Evolutionary conservation across 1,140 invertebrate species (phyloP).

Genomic region (Contarinia nasturtii): DNA sequence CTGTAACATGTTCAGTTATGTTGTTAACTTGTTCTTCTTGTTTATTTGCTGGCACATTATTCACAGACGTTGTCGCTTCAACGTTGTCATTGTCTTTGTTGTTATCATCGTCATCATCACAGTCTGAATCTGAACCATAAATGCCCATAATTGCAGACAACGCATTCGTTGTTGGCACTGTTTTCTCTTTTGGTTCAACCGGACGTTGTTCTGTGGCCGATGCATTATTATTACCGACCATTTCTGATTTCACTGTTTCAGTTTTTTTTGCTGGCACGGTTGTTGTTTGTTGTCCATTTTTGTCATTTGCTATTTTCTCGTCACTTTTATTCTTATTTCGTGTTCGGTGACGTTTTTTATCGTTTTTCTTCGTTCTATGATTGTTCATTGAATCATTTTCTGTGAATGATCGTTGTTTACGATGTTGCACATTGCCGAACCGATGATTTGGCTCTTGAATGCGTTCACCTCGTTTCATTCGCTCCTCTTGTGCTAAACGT

Average conservation of each 20-base stretch:
- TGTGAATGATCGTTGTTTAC: constrained; percentile 6
- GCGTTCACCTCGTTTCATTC: constrained; percentile 43
- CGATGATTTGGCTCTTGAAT: constrained; percentile 28
- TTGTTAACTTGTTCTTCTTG: not conserved
- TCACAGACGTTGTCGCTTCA: not conserved
- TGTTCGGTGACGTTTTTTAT: not conserved
- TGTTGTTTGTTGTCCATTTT: not conserved
- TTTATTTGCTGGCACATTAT: not conserved
- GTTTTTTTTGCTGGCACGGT: not conserved
- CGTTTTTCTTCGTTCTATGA: not conserved
- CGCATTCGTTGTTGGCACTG: not conserved
- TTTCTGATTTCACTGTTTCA: not conserved
- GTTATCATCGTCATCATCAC: not conserved
- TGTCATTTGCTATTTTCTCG: not conserved
- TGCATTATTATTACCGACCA: not conserved
- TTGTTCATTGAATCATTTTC: not conserved
- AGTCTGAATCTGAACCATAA: not conserved
- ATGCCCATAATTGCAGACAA: not conserved
- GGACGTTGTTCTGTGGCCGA: not conserved
- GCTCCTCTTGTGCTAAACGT: constrained; percentile 39
- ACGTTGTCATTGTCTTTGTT: too few relatives aligned
- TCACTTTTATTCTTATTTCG: not conserved
- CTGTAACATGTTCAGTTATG: not conserved
- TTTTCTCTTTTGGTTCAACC: not conserved
- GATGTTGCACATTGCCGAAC: constrained; percentile 22